Conservation (phyloP, 2,888 invertebrate species). For the Drosophila nr. medialis region DNA sequence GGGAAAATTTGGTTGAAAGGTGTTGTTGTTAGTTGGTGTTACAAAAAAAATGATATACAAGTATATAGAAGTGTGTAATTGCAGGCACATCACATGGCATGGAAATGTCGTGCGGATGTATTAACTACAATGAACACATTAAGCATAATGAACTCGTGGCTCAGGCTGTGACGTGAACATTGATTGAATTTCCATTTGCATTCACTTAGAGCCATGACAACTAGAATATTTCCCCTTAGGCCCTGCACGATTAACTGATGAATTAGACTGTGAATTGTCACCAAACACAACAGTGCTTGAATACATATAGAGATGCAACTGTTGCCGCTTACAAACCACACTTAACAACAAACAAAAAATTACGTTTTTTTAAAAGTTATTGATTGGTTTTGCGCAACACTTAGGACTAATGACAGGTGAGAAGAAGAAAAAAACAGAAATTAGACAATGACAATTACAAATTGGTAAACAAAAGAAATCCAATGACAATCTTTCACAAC, state of each 20-base stretch:
- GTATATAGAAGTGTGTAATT: constrained; percentile 14
- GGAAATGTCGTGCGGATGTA: constrained; percentile 4
- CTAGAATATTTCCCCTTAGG: neutral
- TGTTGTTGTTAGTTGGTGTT: neutral
- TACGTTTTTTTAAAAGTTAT: constrained; percentile 11
- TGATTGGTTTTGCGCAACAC: constrained; percentile 39
- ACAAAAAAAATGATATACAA: neutral
- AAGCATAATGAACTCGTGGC: constrained; percentile 16
- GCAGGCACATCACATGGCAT: neutral
- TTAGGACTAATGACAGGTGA: constrained; percentile 40
- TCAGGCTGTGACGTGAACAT: neutral
- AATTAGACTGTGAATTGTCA: constrained; percentile 19
- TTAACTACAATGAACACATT: neutral
- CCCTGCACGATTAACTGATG: constrained; percentile 15
- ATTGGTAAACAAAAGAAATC: constrained; percentile 10
- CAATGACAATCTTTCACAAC: constrained; percentile 49
- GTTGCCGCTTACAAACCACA: constrained; percentile 7
- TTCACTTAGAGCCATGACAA: constrained; percentile 10
- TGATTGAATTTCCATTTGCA: constrained; percentile 11
- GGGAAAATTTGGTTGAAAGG: constrained; percentile 17
- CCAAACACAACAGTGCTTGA: neutral
- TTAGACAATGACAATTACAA: constrained; percentile 30
- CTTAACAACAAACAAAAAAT: constrained; percentile 11
- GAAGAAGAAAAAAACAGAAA: constrained; percentile 6
- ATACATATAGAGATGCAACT: neutral